Evolutionary conservation across 1,140 invertebrate species (phyloP).

Genomic region (Lysiphlebus fabarum): DNA sequence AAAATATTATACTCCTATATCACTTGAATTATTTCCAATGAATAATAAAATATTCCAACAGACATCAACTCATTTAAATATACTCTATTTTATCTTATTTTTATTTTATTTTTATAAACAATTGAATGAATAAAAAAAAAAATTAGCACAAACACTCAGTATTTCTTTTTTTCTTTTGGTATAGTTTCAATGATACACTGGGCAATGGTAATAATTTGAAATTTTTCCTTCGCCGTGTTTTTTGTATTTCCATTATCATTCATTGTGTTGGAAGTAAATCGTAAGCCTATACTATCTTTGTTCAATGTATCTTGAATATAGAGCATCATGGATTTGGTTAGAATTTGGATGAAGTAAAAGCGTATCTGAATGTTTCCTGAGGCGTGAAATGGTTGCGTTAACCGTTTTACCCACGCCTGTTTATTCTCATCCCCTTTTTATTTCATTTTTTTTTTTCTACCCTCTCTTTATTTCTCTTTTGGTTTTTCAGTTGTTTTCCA

Average conservation of each 20-base stretch:
- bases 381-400: constrained; percentile 54
- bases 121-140: no score
- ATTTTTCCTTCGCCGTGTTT: background rate
- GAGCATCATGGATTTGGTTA: constrained; percentile 42
- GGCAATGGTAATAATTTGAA: no score
- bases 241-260: background rate
- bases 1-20: no score
- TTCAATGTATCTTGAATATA: background rate
- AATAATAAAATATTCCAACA: no score
- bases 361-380: constrained; percentile 47
- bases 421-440: constrained; percentile 31
- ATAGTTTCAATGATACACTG: no score
- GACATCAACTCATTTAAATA: no score
- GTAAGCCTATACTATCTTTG: constrained; percentile 36
- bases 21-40: no score
- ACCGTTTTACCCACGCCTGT: constrained; percentile 39
- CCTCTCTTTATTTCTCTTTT: background rate
- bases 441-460: constrained; percentile 23
- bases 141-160: no score
- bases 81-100: no score
- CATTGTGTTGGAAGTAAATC: constrained; percentile 33
- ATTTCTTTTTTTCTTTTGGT: no score
- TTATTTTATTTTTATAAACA: no score
- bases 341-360: constrained; percentile 46
- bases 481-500: no score